phyloP scores from a whole-genome alignment of 2,113 vertebrate genomes.

The Scalopus aquaticus region DNA sequence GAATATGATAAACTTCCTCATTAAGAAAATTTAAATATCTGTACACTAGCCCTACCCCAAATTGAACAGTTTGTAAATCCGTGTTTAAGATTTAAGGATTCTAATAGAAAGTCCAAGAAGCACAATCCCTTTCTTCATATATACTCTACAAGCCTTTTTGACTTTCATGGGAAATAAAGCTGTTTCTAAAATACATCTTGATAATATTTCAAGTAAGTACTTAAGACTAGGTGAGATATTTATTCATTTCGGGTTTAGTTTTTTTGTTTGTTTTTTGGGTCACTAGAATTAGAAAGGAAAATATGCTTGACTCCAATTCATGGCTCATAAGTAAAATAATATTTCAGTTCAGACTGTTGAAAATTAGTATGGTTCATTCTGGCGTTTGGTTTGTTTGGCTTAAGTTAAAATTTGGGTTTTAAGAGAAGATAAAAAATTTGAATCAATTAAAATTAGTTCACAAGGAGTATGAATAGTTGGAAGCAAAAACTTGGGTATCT shows the following conservation, averaged over 20 bases:
- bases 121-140: not conserved
- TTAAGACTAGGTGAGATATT: constrained; percentile 38
- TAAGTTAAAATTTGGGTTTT: constrained; percentile 50
- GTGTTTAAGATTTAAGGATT: not conserved
- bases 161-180: not conserved
- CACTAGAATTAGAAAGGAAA: constrained; percentile 1
- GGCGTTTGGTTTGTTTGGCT: constrained; percentile 27
- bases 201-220: constrained; percentile 43
- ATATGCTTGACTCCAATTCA: constrained; percentile 10
- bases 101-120: constrained; percentile 8
- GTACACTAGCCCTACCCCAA: not conserved
- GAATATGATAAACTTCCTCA: not conserved
- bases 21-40: constrained; percentile 9
- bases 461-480: constrained; percentile 10
- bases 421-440: constrained; percentile 20
- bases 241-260: constrained; percentile 37
- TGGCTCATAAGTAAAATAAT: constrained; percentile 43
- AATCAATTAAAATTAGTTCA: constrained; percentile 41
- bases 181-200: constrained; percentile 54
- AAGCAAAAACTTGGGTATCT: constrained; percentile 12
- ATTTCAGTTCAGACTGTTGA: constrained; percentile 14
- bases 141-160: not conserved
- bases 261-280: constrained; percentile 15
- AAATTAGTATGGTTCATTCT: constrained; percentile 28
- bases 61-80: not conserved